Percentiles rank a stretch among this genome's conserved stretches.
These are phyloP conservation scores for Drosophila guanche DNA, from an alignment of 1,140 invertebrate genomes.

Conservation along the genomic window DNA sequence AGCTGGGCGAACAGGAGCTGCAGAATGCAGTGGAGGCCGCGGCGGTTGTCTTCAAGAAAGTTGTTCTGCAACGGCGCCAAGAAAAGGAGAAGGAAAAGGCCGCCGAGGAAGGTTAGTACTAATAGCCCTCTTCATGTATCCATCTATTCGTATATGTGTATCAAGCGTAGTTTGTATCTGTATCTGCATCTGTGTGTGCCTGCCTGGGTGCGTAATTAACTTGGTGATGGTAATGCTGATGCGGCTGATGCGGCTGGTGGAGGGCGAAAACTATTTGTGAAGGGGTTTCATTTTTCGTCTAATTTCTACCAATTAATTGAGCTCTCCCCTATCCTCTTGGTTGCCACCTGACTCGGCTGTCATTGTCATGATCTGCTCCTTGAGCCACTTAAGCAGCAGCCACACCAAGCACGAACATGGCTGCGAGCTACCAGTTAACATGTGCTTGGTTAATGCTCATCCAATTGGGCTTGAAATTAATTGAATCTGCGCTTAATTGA, in stretches of 20 bases:
- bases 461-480: too few species aligned
- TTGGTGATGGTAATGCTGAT: slow-evolving; percentile 52
- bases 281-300: slow-evolving; percentile 58
- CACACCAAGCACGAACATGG: background rate
- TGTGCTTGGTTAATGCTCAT: background rate
- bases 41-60: slow-evolving; percentile 84
- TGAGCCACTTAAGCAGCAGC: too few species aligned
- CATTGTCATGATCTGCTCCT: slow-evolving; percentile 15
- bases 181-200: slow-evolving; percentile 19
- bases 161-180: background rate
- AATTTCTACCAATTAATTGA: slow-evolving; percentile 74
- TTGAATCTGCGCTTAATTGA: too few species aligned
- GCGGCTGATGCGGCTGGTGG: slow-evolving; percentile 27
- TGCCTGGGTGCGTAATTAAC: slow-evolving; percentile 48
- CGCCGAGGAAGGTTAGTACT: slow-evolving; percentile 79
- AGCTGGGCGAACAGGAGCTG: slow-evolving; percentile 86
- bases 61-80: slow-evolving; percentile 81
- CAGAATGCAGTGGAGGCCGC: slow-evolving; percentile 84
- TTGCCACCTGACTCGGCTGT: slow-evolving; percentile 17
- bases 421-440: background rate
- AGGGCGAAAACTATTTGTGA: slow-evolving; percentile 45
- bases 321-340: slow-evolving; percentile 22
- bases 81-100: slow-evolving; percentile 75
- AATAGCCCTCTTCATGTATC: slow-evolving; percentile 17
- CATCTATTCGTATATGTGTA: slow-evolving; percentile 2